Evolutionary conservation across 2,797 vertebrate species (phyloP).

Genomic region (Hippoglossus hippoglossus): DNA sequence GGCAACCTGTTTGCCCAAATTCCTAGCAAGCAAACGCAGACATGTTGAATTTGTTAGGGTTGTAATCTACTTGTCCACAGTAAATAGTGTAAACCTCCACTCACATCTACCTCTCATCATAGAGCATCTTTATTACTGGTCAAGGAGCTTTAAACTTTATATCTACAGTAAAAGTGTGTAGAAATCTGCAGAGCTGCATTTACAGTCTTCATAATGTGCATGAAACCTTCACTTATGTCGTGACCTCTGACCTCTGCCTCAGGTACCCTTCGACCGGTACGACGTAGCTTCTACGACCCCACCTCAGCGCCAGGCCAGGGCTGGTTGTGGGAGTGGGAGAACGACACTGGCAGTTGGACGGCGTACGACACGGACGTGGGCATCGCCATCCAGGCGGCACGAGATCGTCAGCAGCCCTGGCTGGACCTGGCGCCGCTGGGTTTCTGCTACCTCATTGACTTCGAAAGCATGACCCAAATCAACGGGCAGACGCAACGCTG

Average conservation of each 20-base stretch:
- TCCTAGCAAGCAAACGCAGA: slow-evolving; percentile 72
- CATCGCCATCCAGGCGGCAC: slow-evolving; percentile 94
- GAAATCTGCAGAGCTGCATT: not conserved
- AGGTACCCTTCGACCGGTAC: slow-evolving; percentile 95
- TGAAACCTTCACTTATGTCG: not conserved
- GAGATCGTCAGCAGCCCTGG: slow-evolving; percentile 94
- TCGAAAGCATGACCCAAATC: slow-evolving; percentile 96
- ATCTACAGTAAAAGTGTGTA: not conserved
- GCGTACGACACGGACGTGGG: slow-evolving; percentile 95
- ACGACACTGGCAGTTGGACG: slow-evolving; percentile 92
- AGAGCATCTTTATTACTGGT: not conserved
- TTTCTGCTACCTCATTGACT: slow-evolving; percentile 96
- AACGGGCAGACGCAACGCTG: slow-evolving; percentile 96
- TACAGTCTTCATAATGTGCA: not conserved
- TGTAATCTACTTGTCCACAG: slow-evolving; percentile 51
- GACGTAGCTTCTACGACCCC: slow-evolving; percentile 94
- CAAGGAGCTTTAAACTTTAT: not conserved
- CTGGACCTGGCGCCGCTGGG: slow-evolving; percentile 94
- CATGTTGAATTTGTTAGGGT: slow-evolving; percentile 71
- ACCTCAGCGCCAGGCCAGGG: slow-evolving; percentile 93
- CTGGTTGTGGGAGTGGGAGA: slow-evolving; percentile 98
- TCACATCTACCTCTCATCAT: not conserved
- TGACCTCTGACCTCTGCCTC: slow-evolving; percentile 29
- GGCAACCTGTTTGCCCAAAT: slow-evolving; percentile 80
- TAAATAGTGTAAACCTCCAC: slow-evolving; percentile 30